Conservation (phyloP, 1,140 invertebrate species). For the Leptinotarsa texana region DNA sequence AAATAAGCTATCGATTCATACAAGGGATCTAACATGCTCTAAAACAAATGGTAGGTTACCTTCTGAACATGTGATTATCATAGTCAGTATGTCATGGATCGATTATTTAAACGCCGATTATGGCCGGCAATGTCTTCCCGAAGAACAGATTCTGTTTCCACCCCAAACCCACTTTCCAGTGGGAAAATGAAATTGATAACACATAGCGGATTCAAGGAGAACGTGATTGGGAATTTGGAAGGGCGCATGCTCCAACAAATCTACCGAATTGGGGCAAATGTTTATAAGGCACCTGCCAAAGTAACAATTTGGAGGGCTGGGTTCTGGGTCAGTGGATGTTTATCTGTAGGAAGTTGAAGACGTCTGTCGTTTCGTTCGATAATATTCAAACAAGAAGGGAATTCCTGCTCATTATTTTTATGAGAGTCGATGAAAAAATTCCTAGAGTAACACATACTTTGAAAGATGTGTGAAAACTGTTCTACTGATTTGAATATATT, state of each 20-base stretch:
- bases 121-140: background rate
- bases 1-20: background rate
- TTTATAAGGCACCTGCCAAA: background rate
- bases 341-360: background rate
- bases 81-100: background rate
- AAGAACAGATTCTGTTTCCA: background rate
- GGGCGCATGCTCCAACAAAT: constrained; percentile 20
- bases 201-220: constrained; percentile 6
- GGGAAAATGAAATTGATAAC: background rate
- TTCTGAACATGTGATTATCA: constrained; percentile 4
- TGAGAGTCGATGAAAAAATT: too few species aligned
- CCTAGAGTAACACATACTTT: too few species aligned
- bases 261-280: background rate
- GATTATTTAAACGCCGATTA: background rate
- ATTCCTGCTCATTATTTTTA: too few species aligned
- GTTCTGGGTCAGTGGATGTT: background rate
- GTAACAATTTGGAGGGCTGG: background rate
- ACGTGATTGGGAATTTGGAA: background rate
- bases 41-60: background rate
- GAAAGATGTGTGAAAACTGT: too few species aligned
- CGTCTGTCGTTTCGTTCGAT: too few species aligned
- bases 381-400: too few species aligned
- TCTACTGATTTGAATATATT: too few species aligned
- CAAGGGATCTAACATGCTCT: background rate
- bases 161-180: constrained; percentile 6